Conservation (phyloP, 2,113 vertebrate species). For the Ceuthmochares aereus region DNA sequence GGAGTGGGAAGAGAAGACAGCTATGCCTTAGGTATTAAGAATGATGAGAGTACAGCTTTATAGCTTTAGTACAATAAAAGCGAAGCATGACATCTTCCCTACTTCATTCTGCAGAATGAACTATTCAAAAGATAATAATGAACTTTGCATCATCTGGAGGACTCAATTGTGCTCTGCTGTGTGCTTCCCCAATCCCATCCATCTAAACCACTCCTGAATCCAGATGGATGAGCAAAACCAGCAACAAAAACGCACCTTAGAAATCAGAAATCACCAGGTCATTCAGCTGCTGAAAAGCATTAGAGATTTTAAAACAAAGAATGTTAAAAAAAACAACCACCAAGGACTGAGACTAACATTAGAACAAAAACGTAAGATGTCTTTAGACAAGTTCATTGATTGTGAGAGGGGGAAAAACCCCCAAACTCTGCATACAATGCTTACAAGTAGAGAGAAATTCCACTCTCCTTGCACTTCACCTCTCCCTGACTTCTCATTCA, state of each 20-base stretch:
- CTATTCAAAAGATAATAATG: slow-evolving; percentile 39
- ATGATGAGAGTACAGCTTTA: not conserved
- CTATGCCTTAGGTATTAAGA: not conserved
- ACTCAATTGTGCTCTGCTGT: slow-evolving; percentile 12
- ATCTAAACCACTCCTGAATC: not conserved
- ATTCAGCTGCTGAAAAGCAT: slow-evolving; percentile 4
- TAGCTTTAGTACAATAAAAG: slow-evolving; percentile 10
- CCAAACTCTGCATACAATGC: not conserved
- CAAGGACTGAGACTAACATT: not conserved
- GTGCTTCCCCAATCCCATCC: slow-evolving; percentile 18
- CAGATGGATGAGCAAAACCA: not conserved
- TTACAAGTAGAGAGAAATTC: not conserved
- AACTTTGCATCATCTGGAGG: not conserved
- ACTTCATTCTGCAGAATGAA: slow-evolving; percentile 9
- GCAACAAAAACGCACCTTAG: not conserved
- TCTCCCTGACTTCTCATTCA: not conserved
- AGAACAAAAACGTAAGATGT: not conserved
- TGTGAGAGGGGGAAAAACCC: not conserved
- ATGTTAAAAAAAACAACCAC: not conserved
- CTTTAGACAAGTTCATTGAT: slow-evolving; percentile 1
- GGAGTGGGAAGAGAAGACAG: not conserved
- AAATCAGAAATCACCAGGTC: slow-evolving; percentile 24
- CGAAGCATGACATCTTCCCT: not conserved
- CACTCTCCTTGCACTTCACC: not conserved
- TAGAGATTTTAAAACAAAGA: slow-evolving; percentile 13